phyloP scores from a whole-genome alignment of 1,140 invertebrate species.

The Amyelois transitella region DNA sequence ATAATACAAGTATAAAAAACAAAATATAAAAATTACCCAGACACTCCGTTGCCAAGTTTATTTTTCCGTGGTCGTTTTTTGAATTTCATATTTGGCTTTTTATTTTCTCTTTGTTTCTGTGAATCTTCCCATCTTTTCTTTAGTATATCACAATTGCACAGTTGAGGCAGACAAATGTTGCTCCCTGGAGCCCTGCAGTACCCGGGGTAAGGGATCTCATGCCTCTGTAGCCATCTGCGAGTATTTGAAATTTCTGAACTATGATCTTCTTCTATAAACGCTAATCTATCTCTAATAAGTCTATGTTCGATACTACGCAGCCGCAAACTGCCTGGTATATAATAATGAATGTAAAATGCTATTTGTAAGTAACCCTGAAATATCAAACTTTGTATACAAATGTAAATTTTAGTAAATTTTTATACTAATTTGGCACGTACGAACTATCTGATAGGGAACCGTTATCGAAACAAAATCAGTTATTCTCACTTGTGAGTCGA shows the following conservation, averaged over 20 bases:
- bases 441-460: background rate
- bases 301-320: slow-evolving; percentile 16
- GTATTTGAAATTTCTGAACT: slow-evolving; percentile 14
- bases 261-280: slow-evolving; percentile 11
- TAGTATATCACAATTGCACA: slow-evolving; percentile 54
- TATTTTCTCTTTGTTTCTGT: slow-evolving; percentile 18
- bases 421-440: background rate
- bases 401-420: background rate
- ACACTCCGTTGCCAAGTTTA: no score
- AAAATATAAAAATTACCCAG: no score
- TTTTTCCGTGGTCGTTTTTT: background rate
- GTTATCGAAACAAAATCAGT: background rate
- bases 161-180: slow-evolving; percentile 31
- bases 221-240: slow-evolving; percentile 43
- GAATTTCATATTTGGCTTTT: slow-evolving; percentile 1
- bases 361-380: slow-evolving; percentile 31
- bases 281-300: slow-evolving; percentile 14
- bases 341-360: slow-evolving; percentile 42
- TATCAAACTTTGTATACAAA: background rate
- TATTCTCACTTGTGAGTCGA: slow-evolving; percentile 14
- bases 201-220: slow-evolving; percentile 53
- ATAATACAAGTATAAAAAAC: no score
- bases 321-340: slow-evolving; percentile 33
- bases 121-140: slow-evolving; percentile 29
- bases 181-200: slow-evolving; percentile 56